A percentile compares a stretch with the other conserved stretches of the same genome.
These are phyloP conservation scores for Pseudomyrmex concolor DNA, from an alignment of 1,140 invertebrate species.

Conservation along the genomic window DNA sequence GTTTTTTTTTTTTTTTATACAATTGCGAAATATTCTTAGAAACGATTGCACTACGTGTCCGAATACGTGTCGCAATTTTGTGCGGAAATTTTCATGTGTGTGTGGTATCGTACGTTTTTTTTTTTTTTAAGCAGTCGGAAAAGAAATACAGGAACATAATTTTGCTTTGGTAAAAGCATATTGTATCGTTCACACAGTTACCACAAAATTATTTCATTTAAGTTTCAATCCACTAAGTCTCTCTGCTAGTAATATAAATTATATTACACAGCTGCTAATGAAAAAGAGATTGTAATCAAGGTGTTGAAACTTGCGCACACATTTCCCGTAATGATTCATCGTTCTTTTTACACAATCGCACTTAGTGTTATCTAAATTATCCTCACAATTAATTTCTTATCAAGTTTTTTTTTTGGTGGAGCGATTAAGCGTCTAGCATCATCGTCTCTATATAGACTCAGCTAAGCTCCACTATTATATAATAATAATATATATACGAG, in stretches of 20 bases:
- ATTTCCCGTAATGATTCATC: conserved; percentile 58
- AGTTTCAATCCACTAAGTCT: background rate
- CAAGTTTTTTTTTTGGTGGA: conserved; percentile 70
- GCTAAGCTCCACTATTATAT: conserved; percentile 76
- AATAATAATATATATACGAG: conserved; percentile 72
- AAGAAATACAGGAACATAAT: background rate
- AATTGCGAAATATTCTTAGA: too few species aligned
- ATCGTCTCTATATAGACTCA: conserved; percentile 77
- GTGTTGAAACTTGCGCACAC: conserved; percentile 32
- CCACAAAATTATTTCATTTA: background rate
- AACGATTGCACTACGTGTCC: background rate
- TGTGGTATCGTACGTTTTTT: too few species aligned
- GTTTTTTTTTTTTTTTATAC: too few species aligned
- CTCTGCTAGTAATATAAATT: conserved; percentile 50
- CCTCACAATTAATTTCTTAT: conserved; percentile 66
- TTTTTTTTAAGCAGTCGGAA: background rate
- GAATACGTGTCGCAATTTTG: background rate
- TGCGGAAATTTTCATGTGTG: background rate
- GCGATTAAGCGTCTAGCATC: conserved; percentile 83
- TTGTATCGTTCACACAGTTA: background rate
- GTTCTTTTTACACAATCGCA: conserved; percentile 77
- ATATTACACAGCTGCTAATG: conserved; percentile 41
- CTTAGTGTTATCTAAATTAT: conserved; percentile 76
- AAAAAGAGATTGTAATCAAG: conserved; percentile 35
- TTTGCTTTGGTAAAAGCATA: conserved; percentile 26